Conservation (phyloP, 1,140 invertebrate genomes). For the Megalopta genalis region DNA sequence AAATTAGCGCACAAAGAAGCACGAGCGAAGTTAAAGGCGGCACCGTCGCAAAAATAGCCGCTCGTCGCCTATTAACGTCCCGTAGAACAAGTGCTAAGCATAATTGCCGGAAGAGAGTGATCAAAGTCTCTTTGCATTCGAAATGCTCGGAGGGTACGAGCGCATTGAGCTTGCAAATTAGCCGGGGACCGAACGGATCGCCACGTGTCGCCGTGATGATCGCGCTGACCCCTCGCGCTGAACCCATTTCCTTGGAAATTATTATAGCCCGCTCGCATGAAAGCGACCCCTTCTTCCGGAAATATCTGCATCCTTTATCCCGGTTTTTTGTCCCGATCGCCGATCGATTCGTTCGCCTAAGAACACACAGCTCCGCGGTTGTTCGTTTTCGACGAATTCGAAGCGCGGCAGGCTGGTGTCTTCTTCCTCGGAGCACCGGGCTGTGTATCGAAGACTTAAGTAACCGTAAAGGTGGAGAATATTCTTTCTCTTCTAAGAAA, state of each 20-base stretch:
- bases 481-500: no score
- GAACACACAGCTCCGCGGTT: no score
- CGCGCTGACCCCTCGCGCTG: no score
- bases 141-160: neutral
- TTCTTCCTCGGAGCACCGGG: no score
- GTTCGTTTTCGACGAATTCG: no score
- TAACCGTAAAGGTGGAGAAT: no score
- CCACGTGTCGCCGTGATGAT: neutral
- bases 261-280: neutral
- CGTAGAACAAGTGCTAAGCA: conserved; percentile 7
- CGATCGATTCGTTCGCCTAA: no score
- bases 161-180: conserved; percentile 22
- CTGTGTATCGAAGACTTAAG: no score
- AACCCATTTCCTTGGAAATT: neutral
- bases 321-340: no score
- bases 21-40: neutral
- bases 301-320: no score
- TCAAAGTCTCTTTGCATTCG: conserved; percentile 34
- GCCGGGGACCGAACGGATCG: neutral
- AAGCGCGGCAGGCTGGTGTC: no score
- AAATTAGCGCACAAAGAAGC: neutral
- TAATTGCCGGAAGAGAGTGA: conserved; percentile 39
- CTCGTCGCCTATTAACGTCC: neutral
- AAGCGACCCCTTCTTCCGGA: no score
- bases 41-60: neutral